Evolutionary conservation across 1,140 invertebrate species (phyloP), one percentile per base, ranked within the genome.

Genomic region (Ceratitis capitata): DNA sequence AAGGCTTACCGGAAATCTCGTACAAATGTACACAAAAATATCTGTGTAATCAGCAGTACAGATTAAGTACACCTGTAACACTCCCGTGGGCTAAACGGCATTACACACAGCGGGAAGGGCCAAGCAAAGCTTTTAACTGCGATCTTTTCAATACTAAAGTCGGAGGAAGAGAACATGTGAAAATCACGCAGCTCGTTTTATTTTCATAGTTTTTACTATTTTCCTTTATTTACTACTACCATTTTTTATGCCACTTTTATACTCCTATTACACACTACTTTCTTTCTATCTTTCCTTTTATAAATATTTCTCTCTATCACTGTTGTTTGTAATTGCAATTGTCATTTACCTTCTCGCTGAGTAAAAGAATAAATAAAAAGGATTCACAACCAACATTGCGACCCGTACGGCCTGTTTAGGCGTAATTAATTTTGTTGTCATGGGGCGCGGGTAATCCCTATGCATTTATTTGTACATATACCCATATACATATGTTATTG

Each of bases 381-480:
- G 69, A 78, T 45, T 78, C 69, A 78, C 35, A 78, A 78, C 26
- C 16, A 6, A n/a, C n/a, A n/a, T n/a, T n/a, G n/a, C 39, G 19
- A 78, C 39, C 69, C 69, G 45, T 45, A 78, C 39, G 69, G 69
- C 69, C 69, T 78, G 69, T 78, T 83, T 83, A 51, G 47, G 82
- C 53, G 82, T 83, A 83, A 83, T 83, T 83, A 83, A 83, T 83
- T 83, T 83, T 47, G 82, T 83, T 83, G 82, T 83, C 82, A 83
- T 53, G 82, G 82, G 47, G 82, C 35, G 82, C 47, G n/a, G n/a
- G 82, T 53, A 53, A 83, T 58, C 45, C 82, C 49, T n/a, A 83
- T 23, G 16, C 82, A 83, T 47, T 82, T 49, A 82, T 42, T 39
- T 35, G 45, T 32, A 42, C n/a, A n/a, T 14, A 82, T 82, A 12